Conservation (phyloP, 2,113 vertebrate genomes). For the Albula goreensis region DNA sequence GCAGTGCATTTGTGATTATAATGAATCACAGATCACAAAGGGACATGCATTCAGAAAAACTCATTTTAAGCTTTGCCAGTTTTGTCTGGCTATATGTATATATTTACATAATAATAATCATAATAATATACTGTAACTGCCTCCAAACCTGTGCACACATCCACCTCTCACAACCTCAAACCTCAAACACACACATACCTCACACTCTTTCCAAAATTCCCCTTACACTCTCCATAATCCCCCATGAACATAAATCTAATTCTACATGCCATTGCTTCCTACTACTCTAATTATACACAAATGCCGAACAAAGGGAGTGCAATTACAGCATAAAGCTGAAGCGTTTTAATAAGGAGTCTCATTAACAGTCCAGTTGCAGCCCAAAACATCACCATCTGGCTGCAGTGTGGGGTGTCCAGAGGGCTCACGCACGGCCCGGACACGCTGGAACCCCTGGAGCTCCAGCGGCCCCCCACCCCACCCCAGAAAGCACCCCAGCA, state of each 20-base stretch:
- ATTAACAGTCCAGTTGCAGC: neutral
- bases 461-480: neutral
- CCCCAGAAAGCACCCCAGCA: neutral
- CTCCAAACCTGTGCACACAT: slow-evolving; percentile 10
- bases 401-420: neutral
- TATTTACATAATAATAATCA: no score
- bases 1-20: no score
- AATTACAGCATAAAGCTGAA: neutral
- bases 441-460: neutral
- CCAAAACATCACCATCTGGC: neutral
- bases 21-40: no score
- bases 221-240: neutral
- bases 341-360: neutral
- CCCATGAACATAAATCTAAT: no score
- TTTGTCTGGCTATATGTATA: no score
- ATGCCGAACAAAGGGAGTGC: neutral
- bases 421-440: neutral
- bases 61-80: no score
- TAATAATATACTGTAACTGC: no score
- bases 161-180: neutral
- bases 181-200: slow-evolving; percentile 13
- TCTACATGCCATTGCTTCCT: neutral
- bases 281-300: neutral
- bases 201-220: slow-evolving; percentile 6
- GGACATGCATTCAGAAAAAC: no score